Evolutionary conservation across 2,113 vertebrate genomes (phyloP).

Genomic region (Burhinus oedicnemus): DNA sequence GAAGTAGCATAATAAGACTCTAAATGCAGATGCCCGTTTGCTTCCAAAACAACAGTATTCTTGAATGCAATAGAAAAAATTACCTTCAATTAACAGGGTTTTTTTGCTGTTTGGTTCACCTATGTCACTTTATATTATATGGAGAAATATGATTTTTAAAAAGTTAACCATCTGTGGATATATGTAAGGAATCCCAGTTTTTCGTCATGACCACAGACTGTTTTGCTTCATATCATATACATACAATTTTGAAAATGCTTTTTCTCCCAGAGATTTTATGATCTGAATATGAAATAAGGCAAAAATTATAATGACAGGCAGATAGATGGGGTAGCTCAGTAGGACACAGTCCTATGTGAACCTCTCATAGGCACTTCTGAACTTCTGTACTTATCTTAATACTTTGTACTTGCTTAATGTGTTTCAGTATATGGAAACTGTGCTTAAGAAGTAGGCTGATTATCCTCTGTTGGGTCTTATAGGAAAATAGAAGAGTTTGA

Average conservation of each 20-base stretch:
- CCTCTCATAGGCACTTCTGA: neutral
- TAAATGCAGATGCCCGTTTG: neutral
- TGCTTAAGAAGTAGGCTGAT: neutral
- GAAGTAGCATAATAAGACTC: neutral
- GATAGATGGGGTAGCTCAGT: neutral
- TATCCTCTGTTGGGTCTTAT: neutral
- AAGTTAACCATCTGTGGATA: neutral
- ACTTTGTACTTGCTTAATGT: neutral
- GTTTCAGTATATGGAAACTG: neutral
- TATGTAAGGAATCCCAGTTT: neutral
- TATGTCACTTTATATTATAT: neutral
- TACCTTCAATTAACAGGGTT: neutral
- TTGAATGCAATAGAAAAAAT: neutral
- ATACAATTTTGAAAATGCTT: neutral
- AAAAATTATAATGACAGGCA: neutral
- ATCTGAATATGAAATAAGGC: neutral
- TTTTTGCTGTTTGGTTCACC: neutral
- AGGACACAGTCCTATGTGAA: neutral
- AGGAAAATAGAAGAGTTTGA: neutral
- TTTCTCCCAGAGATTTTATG: neutral
- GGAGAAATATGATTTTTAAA: neutral
- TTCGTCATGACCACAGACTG: neutral
- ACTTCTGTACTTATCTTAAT: neutral
- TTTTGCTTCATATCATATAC: neutral
- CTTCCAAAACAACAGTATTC: neutral